Percentiles rank a stretch among this genome's conserved stretches.
Evolutionary conservation across 2,797 vertebrate species (phyloP).

Genomic region (Cynopterus sphinx): DNA sequence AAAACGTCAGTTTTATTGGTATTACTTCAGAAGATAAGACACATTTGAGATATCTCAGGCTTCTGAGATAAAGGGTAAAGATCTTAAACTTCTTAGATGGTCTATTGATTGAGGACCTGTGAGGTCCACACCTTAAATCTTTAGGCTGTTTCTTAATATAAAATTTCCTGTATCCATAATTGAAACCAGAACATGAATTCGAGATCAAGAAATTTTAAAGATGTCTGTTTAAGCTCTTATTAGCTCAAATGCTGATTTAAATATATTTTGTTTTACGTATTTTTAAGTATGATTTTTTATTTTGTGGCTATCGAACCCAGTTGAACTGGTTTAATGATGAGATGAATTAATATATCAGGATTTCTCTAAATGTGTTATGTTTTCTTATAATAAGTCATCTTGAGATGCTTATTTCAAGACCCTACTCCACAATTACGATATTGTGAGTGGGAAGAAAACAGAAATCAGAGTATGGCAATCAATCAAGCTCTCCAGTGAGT

Average conservation of each 20-base stretch:
- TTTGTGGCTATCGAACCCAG: neutral
- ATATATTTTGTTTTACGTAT: neutral
- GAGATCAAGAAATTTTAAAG: neutral
- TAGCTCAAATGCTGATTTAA: neutral
- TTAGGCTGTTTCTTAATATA: neutral
- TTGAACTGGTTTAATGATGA: neutral
- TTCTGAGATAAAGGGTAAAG: neutral
- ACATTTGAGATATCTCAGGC: neutral
- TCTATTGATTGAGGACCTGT: neutral
- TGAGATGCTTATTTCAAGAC: conserved; percentile 30
- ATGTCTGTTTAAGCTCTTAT: neutral
- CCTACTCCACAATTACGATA: neutral
- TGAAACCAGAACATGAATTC: neutral
- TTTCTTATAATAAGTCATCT: neutral
- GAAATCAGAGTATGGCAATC: neutral
- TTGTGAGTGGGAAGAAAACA: neutral
- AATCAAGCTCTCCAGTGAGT: neutral
- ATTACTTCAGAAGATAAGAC: neutral
- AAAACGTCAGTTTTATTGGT: neutral
- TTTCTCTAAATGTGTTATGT: neutral
- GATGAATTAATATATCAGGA: neutral
- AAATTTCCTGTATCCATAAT: neutral
- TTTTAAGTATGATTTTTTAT: neutral
- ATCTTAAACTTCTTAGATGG: neutral
- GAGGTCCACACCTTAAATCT: neutral